A percentile compares a stretch with the other conserved stretches of the same genome.
Conservation (phyloP, 1,140 invertebrate species). For the Muscidifurax raptorellus region DNA sequence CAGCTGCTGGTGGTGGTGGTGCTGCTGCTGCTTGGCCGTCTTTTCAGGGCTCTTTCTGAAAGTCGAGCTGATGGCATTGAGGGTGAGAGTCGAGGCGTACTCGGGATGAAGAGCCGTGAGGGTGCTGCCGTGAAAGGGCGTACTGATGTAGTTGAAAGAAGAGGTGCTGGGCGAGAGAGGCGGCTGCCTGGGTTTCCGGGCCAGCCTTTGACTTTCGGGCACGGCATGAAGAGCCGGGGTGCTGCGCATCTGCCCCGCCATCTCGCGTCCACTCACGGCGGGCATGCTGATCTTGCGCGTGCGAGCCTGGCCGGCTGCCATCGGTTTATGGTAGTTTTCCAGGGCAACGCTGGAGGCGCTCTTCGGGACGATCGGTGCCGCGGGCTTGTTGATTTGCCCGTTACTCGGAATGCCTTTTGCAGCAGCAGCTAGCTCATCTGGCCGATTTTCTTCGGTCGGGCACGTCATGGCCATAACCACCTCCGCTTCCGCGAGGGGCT, state of each 20-base stretch:
- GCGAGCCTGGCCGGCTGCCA: constrained; percentile 68
- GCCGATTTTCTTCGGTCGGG: constrained; percentile 11
- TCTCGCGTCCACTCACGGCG: constrained; percentile 71
- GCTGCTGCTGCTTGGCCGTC: constrained; percentile 62
- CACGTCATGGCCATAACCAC: constrained; percentile 46
- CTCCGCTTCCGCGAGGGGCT: constrained; percentile 53
- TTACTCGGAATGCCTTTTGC: constrained; percentile 47
- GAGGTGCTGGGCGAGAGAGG: constrained; percentile 84
- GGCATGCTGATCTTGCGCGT: constrained; percentile 77
- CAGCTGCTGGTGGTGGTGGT: constrained; percentile 66
- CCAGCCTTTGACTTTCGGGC: constrained; percentile 69
- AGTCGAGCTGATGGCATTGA: constrained; percentile 80
- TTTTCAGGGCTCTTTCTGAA: constrained; percentile 71
- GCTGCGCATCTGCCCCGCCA: constrained; percentile 76
- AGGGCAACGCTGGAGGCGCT: constrained; percentile 78
- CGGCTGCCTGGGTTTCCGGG: constrained; percentile 70
- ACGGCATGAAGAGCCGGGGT: constrained; percentile 78
- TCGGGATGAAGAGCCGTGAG: constrained; percentile 86
- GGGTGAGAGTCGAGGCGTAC: constrained; percentile 84
- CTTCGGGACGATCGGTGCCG: constrained; percentile 67
- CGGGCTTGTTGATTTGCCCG: constrained; percentile 5
- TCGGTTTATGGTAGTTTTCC: constrained; percentile 75
- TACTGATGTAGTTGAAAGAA: constrained; percentile 88
- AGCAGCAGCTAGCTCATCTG: constrained; percentile 13
- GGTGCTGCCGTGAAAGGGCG: constrained; percentile 88